These are phyloP conservation scores for Capreolus pygargus DNA, from an alignment of 2,113 vertebrate genomes.

Conservation along the genomic window DNA sequence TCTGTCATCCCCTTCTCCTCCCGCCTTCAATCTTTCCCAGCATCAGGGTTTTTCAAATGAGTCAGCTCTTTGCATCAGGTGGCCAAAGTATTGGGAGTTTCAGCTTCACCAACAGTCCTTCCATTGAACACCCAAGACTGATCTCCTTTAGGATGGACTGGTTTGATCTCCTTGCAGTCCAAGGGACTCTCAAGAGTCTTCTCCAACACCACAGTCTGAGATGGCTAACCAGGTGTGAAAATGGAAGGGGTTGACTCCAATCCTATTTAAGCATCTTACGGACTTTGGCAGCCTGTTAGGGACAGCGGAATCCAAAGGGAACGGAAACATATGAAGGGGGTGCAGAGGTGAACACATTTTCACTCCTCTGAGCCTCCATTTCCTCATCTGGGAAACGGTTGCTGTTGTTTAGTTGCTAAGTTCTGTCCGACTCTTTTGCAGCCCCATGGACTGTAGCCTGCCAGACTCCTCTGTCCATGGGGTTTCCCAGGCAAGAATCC, in stretches of 20 bases:
- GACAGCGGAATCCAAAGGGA: neutral
- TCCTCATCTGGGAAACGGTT: neutral
- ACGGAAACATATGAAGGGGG: neutral
- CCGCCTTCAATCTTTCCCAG: no score
- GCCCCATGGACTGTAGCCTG: neutral
- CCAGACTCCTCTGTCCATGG: neutral
- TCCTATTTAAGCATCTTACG: neutral
- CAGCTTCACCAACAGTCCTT: no score
- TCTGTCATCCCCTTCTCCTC: no score
- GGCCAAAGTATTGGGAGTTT: no score
- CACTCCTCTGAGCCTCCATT: neutral
- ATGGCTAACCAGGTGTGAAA: neutral
- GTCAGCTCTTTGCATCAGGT: no score
- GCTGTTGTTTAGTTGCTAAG: neutral
- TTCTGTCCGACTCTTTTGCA: neutral
- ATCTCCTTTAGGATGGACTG: no score
- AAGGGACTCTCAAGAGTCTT: no score
- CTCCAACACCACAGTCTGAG: neutral
- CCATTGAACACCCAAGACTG: no score
- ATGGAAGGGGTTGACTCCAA: neutral
- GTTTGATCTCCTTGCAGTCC: no score
- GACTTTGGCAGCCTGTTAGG: neutral
- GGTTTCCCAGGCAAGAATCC: neutral
- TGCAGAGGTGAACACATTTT: neutral
- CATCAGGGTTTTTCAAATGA: no score